Conservation (phyloP, 2,113 vertebrate genomes). For the Urocynchramus pylzowi region DNA sequence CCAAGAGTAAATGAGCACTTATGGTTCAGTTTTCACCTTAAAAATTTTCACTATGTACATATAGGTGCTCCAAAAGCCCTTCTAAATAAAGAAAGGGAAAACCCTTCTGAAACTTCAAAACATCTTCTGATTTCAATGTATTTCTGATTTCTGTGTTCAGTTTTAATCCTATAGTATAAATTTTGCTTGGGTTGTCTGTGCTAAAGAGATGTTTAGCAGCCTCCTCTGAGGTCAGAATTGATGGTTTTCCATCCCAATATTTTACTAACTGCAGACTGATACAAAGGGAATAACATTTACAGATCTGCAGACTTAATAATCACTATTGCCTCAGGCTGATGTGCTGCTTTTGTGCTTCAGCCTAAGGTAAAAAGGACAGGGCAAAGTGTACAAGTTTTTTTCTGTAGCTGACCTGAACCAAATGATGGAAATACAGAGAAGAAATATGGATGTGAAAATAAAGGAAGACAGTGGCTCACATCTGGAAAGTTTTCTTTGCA, state of each 20-base stretch:
- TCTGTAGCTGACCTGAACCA: not conserved
- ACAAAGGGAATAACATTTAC: not conserved
- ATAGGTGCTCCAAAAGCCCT: not conserved
- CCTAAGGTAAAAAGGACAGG: not conserved
- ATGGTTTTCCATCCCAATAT: not conserved
- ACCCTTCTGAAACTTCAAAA: not conserved
- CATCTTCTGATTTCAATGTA: not conserved
- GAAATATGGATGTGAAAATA: not conserved
- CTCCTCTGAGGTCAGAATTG: not conserved
- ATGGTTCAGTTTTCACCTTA: not conserved
- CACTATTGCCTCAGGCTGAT: not conserved
- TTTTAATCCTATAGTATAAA: not conserved
- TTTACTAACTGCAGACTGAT: not conserved
- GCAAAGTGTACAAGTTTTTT: not conserved
- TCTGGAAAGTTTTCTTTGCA: not conserved
- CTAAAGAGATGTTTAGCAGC: not conserved
- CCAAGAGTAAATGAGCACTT: not conserved
- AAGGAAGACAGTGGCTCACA: not conserved
- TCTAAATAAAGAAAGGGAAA: not conserved
- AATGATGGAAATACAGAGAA: not conserved
- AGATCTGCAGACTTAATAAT: not conserved
- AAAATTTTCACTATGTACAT: not conserved
- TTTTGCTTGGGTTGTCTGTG: not conserved
- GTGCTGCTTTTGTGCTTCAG: not conserved
- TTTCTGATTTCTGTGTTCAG: not conserved